Evolutionary conservation across 1,140 invertebrate species (phyloP).

Genomic region (Ceratosolen solmsi): DNA sequence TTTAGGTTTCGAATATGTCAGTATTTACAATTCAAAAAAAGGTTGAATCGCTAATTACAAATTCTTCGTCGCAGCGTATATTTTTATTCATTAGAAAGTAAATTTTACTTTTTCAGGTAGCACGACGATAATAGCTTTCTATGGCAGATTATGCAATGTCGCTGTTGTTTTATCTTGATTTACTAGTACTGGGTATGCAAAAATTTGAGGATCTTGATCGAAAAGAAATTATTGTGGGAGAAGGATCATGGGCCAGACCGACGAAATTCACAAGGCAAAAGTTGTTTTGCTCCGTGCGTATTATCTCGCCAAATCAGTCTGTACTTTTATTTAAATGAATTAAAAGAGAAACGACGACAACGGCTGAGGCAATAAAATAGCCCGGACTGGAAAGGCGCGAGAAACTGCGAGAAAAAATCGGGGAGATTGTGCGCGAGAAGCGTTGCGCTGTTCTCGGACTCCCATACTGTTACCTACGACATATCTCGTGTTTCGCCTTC

Average conservation of each 20-base stretch:
- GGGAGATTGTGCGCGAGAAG: background rate
- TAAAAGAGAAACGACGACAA: slow-evolving; percentile 17
- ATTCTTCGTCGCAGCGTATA: too few relatives aligned
- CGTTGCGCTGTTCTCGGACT: background rate
- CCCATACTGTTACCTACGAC: background rate
- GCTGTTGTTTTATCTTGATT: slow-evolving; percentile 22
- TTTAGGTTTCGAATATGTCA: too few relatives aligned
- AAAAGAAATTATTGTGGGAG: slow-evolving; percentile 39
- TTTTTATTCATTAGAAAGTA: background rate
- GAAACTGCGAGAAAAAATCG: slow-evolving; percentile 34
- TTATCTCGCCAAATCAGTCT: slow-evolving; percentile 28
- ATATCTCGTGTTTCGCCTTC: slow-evolving; percentile 23
- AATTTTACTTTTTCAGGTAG: background rate
- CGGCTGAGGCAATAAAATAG: slow-evolving; percentile 5
- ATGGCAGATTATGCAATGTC: background rate
- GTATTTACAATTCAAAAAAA: background rate
- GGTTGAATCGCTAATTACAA: background rate
- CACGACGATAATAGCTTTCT: background rate
- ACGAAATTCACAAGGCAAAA: slow-evolving; percentile 38
- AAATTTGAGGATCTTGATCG: slow-evolving; percentile 41
- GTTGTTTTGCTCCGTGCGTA: slow-evolving; percentile 27
- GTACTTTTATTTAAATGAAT: slow-evolving; percentile 43
- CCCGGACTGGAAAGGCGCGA: slow-evolving; percentile 23
- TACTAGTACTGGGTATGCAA: background rate
- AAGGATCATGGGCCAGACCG: background rate